Evolutionary conservation across 2,888 invertebrate genomes (phyloP).

Genomic region (Heteromurus nitidus): DNA sequence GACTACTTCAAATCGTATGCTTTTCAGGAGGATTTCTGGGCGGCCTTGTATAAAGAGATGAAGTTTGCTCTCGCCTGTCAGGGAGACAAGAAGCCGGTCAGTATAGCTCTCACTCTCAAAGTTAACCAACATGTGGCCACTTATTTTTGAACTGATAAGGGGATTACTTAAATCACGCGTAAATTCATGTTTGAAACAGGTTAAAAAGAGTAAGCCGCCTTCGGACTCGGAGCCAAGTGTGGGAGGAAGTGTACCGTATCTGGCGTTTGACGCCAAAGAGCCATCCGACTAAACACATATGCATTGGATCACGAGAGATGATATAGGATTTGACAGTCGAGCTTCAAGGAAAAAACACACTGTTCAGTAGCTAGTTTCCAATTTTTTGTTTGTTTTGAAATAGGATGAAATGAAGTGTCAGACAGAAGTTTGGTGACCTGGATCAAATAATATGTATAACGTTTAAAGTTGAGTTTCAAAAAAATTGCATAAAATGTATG

Average conservation of each 20-base stretch:
- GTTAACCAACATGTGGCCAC: background rate
- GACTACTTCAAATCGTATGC: background rate
- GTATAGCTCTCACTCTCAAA: background rate
- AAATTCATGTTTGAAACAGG: conserved; percentile 32
- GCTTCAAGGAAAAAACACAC: conserved; percentile 5
- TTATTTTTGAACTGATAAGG: background rate
- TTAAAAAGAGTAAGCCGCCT: conserved; percentile 66
- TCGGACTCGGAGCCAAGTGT: conserved; percentile 65
- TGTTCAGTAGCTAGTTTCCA: background rate
- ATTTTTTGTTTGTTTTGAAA: background rate
- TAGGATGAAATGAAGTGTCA: background rate
- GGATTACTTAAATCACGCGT: background rate
- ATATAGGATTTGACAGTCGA: conserved; percentile 14
- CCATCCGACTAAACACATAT: conserved; percentile 60
- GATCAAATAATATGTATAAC: background rate
- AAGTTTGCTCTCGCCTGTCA: conserved; percentile 74
- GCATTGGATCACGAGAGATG: background rate
- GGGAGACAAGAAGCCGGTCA: conserved; percentile 73
- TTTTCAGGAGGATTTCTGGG: conserved; percentile 63
- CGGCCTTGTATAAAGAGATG: conserved; percentile 74
- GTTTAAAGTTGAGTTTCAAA: background rate
- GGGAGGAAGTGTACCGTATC: conserved; percentile 71
- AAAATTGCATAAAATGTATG: background rate
- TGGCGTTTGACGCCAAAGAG: conserved; percentile 68
- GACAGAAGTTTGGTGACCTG: background rate